Evolutionary conservation across 2,888 invertebrate genomes (phyloP).

Genomic region (Junonia oenone): DNA sequence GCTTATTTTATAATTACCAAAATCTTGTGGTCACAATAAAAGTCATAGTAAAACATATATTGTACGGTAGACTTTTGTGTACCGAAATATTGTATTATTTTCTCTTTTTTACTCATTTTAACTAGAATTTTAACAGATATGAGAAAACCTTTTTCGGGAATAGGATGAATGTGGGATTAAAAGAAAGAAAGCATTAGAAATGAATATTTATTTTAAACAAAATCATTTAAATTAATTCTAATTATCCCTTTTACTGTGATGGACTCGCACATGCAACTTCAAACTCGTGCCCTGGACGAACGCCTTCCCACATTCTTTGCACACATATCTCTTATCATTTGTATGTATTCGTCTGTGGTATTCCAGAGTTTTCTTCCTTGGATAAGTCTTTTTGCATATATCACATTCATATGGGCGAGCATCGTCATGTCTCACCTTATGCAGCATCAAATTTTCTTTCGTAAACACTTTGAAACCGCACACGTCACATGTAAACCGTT

Average conservation of each 20-base stretch:
- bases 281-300: conserved; percentile 79
- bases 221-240: neutral
- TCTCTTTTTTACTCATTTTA: too few species aligned
- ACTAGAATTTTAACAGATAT: too few species aligned
- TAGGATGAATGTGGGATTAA: too few species aligned
- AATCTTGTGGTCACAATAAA: too few species aligned
- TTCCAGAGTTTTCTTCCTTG: conserved; percentile 76
- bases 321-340: conserved; percentile 73
- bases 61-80: too few species aligned
- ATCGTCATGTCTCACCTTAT: conserved; percentile 77
- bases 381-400: conserved; percentile 78
- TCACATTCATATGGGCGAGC: conserved; percentile 77
- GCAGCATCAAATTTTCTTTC: conserved; percentile 67
- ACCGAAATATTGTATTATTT: too few species aligned
- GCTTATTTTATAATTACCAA: too few species aligned
- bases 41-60: too few species aligned
- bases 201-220: too few species aligned
- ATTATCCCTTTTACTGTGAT: conserved; percentile 55
- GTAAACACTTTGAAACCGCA: conserved; percentile 61
- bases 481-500: too few species aligned
- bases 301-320: conserved; percentile 73
- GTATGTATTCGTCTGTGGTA: conserved; percentile 78
- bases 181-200: neutral
- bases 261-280: conserved; percentile 75
- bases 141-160: too few species aligned